These are phyloP conservation scores for Mareca strepera DNA, from an alignment of 2,797 vertebrate species.

Conservation along the genomic window DNA sequence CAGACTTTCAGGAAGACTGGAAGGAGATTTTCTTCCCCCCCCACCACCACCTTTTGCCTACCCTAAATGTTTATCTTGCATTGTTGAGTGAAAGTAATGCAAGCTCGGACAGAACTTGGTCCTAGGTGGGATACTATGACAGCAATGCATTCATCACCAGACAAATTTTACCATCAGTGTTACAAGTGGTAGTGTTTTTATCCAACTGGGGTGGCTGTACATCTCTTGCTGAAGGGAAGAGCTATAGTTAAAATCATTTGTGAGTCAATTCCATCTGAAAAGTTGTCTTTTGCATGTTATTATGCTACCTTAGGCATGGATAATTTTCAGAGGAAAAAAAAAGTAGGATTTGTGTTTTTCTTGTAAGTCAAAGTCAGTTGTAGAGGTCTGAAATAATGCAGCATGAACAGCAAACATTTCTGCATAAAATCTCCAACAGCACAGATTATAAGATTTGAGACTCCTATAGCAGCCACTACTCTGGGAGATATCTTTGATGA, in stretches of 20 bases:
- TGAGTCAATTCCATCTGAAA: neutral
- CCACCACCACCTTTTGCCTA: neutral
- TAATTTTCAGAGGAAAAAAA: neutral
- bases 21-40: neutral
- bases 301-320: neutral
- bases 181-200: neutral
- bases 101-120: neutral
- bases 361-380: neutral
- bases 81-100: neutral
- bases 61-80: neutral
- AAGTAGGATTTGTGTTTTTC: neutral
- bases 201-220: neutral
- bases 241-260: neutral
- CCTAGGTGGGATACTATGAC: neutral
- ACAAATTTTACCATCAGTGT: rapidly evolving
- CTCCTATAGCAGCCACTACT: neutral
- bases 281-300: neutral
- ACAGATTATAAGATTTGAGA: neutral
- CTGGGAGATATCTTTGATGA: neutral
- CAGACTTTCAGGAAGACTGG: neutral
- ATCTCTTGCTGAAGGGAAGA: neutral
- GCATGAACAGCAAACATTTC: neutral
- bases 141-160: neutral
- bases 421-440: neutral
- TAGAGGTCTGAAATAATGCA: neutral